Evolutionary conservation across 2,888 invertebrate genomes (phyloP), one percentile per base, ranked within the genome.

Genomic region (Polyploca ridens): DNA sequence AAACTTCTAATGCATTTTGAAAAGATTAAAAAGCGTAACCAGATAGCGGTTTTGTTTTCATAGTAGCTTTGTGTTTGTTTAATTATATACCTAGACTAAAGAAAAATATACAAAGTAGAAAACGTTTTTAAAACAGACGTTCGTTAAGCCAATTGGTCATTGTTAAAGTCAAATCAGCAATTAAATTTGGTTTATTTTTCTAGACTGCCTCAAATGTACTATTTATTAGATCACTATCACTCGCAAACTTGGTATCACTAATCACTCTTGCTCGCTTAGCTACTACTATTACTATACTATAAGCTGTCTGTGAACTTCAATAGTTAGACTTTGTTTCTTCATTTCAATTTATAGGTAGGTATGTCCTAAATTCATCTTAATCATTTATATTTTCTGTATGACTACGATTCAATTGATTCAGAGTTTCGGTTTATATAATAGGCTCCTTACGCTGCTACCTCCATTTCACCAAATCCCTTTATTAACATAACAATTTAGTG

Each of bases 401-500:
- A 60, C 67, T 66, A 27, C 49, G 54, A 72, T 74, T 74, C 77
- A 77, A 78, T 75, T 73, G 58, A 11, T 35, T 35, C 35, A 35
- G 35, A 35, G 57, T 46, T 58, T 71, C 58, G 6, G 33, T n/a
- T 7, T 13, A 58, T 8, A 3, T 35, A 73, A 62, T 68, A 72
- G 69, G 76, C 81, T 81, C 75, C 81, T 74, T 72, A 82, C 75
- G 71, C 66, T 66, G 70, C 75, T 70, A 77, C 76, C 73, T 78
- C 75, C 75, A 82, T 84, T 84, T 79, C 73, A 75, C 76, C 65
- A 83, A 86, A 86, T 81, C 81, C 77, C 69, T 75, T 64, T 74
- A 88, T 90, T 90, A 88, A 82, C 90, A 90, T 90, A 90, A 84
- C 77, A 83, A 54, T 82, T 84, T 81, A 71, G 78, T 70, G 68